phyloP scores from a whole-genome alignment of 2,888 invertebrate species.

The Lissocephala sabroskyi region DNA sequence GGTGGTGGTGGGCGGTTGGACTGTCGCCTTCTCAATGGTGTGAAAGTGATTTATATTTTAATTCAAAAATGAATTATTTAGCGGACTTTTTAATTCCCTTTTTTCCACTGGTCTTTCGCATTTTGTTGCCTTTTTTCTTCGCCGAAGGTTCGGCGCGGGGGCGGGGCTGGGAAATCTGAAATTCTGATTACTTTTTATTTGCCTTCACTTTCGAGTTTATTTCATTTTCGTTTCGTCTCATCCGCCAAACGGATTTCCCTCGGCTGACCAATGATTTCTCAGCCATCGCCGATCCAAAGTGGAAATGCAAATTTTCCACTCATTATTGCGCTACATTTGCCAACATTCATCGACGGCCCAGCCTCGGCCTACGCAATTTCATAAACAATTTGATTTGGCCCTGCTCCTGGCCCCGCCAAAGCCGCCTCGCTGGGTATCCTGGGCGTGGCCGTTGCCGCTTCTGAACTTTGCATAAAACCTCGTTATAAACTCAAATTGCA shows the following conservation, averaged over 20 bases:
- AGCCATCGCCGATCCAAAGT: conserved; percentile 1
- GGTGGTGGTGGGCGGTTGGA: too few species aligned
- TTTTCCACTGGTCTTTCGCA: conserved; percentile 22
- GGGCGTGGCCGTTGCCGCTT: too few species aligned
- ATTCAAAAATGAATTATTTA: conserved; percentile 68
- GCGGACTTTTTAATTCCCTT: conserved; percentile 62
- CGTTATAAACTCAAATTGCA: conserved; percentile 26
- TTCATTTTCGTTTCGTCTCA: conserved; percentile 41
- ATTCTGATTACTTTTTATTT: conserved; percentile 62
- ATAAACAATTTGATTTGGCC: conserved; percentile 23
- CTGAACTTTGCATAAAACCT: conserved; percentile 28
- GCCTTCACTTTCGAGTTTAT: conserved; percentile 51
- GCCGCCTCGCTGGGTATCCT: background rate
- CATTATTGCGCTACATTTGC: conserved; percentile 62
- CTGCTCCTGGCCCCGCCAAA: too few species aligned
- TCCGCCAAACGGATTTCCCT: background rate
- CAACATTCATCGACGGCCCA: conserved; percentile 27
- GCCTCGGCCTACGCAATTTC: conserved; percentile 9
- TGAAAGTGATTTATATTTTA: conserved; percentile 69
- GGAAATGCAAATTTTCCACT: conserved; percentile 53
- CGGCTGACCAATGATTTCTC: background rate
- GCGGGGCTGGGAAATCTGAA: conserved; percentile 49
- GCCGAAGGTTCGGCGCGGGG: too few species aligned
- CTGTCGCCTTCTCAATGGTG: conserved; percentile 38
- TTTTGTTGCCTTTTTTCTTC: conserved; percentile 29